These are phyloP conservation scores for Agyllia agylla DNA, from an alignment of 2,888 invertebrate genomes.

Conservation along the genomic window DNA sequence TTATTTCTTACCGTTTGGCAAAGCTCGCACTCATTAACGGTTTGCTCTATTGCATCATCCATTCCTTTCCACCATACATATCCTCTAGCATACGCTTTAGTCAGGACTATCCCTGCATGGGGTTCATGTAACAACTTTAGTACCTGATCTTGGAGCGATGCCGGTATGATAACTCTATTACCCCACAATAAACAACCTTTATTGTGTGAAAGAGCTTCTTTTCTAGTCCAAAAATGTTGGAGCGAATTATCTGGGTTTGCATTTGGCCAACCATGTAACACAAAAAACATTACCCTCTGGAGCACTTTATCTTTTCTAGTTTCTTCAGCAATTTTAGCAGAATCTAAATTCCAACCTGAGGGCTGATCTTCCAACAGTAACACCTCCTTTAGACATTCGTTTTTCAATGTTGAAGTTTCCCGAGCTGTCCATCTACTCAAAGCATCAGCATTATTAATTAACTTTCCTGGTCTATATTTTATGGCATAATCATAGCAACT, in stretches of 20 bases:
- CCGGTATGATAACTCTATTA: constrained; percentile 28
- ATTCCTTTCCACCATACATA: constrained; percentile 63
- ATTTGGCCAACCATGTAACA: constrained; percentile 50
- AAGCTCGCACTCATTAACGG: constrained; percentile 41
- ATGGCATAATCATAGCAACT: constrained; percentile 16
- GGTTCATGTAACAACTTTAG: constrained; percentile 26
- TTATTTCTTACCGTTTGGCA: constrained; percentile 53
- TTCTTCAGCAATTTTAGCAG: constrained; percentile 11
- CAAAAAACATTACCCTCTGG: constrained; percentile 19
- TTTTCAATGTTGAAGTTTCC: neutral
- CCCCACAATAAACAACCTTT: constrained; percentile 30
- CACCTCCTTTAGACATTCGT: neutral
- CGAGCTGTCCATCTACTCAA: constrained; percentile 8
- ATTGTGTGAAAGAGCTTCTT: constrained; percentile 33
- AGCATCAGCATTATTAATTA: constrained; percentile 19
- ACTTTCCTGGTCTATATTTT: constrained; percentile 9
- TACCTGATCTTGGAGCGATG: constrained; percentile 14
- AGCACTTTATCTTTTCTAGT: constrained; percentile 5
- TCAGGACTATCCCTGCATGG: constrained; percentile 54
- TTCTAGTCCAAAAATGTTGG: constrained; percentile 37
- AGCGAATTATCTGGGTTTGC: constrained; percentile 27
- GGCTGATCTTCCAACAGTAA: constrained; percentile 14
- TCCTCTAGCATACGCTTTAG: constrained; percentile 64
- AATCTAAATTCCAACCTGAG: constrained; percentile 21
- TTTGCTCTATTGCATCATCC: constrained; percentile 60